Evolutionary conservation across 2,113 vertebrate genomes (phyloP).

Genomic region (Danionella cerebrum): DNA sequence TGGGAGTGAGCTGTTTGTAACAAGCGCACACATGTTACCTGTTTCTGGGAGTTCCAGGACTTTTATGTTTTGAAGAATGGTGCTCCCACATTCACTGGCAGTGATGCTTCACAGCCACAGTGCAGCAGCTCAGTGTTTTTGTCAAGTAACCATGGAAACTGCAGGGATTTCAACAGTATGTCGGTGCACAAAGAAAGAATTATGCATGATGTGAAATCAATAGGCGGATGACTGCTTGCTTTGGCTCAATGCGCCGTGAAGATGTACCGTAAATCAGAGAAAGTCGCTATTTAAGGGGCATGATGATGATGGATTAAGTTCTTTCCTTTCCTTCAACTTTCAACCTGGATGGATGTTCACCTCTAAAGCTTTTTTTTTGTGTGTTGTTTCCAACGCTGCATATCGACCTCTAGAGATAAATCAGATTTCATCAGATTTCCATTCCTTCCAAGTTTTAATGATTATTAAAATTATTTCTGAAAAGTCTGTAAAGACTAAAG

Average conservation of each 20-base stretch:
- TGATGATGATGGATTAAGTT: neutral
- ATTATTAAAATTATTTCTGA: too few species aligned
- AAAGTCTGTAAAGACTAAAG: too few species aligned
- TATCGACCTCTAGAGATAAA: too few species aligned
- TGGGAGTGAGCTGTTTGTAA: neutral
- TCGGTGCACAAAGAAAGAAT: neutral
- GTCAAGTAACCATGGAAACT: constrained; percentile 43
- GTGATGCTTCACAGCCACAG: neutral
- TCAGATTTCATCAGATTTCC: too few species aligned
- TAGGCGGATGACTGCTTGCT: neutral
- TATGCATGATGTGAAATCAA: constrained; percentile 8
- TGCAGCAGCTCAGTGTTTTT: constrained; percentile 34
- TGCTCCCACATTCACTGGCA: neutral
- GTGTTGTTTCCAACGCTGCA: too few species aligned
- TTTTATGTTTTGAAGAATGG: neutral
- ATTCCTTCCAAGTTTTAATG: too few species aligned
- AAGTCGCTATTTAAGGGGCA: neutral
- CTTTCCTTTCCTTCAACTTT: neutral
- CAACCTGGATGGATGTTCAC: too few species aligned
- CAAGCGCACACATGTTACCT: constrained; percentile 6
- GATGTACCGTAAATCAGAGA: neutral
- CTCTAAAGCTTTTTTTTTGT: too few species aligned
- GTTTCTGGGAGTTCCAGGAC: neutral
- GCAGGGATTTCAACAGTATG: constrained; percentile 25
- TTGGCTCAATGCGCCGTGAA: neutral